Base-by-base conservation (phyloP, 1,140 invertebrate genomes). In the Achroia grisella region DNA sequence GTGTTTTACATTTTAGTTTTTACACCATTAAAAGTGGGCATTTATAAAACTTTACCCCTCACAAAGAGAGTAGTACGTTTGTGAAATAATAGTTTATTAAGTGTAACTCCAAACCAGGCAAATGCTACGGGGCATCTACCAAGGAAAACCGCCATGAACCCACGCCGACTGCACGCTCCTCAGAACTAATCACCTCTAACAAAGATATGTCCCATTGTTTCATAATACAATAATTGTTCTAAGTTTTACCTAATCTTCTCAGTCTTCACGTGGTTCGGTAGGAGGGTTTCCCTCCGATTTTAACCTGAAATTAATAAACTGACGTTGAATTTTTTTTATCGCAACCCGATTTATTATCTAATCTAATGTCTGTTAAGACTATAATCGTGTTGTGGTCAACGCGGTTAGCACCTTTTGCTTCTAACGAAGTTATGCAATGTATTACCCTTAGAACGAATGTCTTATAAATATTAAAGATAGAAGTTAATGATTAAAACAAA, bases 271-370 rank as follows among this genome's bases (percentile, higher is more conserved):
- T 49, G 55, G 57, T 51, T 70, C 59, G 39, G 48, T 64, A 56
- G 56, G 56, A 74, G 62, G 48, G 51, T 47, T 60, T 56, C 59
- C 56, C 62, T 65, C 73, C 64, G 54, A 59, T 72, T 77, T 77
- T 48, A 72, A 71, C 69, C 73, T 77, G 73, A 77, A 77, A 77
- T 67, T 59, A 77, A 77, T 65, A 74, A 77, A 74, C 64, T 62
- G 55, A 46, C 59, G 56, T 69, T 71, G 63, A 71, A 65, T 54
- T 51, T 64, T 39, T 31, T 17, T 23, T 23, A 23, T 23, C 17
- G 17, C 35, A 29, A 23, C 33, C 13, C 33, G 6, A 13, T 1
- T 9, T 10, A 39, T n/a, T 11, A 9, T 43, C 10, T 35, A 35
- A 33, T 8, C 15, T 11, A 27, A 12, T 6, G 9, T 13, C 28